Percentiles rank a stretch among this genome's conserved stretches.
Conservation (phyloP, 2,113 vertebrate species). For the Puma concolor region DNA sequence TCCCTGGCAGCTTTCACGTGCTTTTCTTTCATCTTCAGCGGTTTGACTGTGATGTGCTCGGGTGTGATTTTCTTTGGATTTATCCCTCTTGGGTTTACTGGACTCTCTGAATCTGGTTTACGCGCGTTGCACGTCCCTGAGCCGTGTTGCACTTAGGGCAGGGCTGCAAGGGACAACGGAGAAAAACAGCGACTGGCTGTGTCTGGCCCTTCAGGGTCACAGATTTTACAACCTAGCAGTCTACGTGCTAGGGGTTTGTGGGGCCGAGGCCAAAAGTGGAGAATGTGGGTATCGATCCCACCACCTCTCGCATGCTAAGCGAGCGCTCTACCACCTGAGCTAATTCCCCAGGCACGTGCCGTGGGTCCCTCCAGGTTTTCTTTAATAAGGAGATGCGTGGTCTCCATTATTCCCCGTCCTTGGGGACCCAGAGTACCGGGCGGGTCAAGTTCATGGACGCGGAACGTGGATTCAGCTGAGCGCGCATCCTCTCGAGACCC, state of each 20-base stretch:
- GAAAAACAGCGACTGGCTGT: not conserved
- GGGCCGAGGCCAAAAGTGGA: not conserved
- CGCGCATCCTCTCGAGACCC: accelerated
- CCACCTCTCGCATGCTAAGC: constrained; percentile 49
- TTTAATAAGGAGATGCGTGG: not conserved
- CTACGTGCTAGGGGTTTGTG: accelerated
- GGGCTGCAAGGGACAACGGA: too few relatives aligned
- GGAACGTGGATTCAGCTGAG: accelerated
- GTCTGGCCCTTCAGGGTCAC: not conserved
- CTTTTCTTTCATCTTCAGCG: not conserved
- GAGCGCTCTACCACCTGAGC: constrained; percentile 51
- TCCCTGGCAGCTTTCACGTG: not conserved
- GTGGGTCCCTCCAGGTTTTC: accelerated
- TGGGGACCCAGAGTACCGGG: accelerated
- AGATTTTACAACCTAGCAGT: too few relatives aligned
- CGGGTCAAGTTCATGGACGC: not conserved
- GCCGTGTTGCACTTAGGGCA: not conserved
- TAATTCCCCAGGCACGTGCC: accelerated
- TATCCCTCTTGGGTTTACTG: not conserved
- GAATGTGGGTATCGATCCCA: constrained; percentile 40
- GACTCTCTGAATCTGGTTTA: not conserved
- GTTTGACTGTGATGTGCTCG: not conserved
- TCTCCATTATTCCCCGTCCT: not conserved
- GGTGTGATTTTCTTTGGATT: not conserved
- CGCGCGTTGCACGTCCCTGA: not conserved